Conservation (phyloP, 1,140 invertebrate species). For the Eulimnadia texana region DNA sequence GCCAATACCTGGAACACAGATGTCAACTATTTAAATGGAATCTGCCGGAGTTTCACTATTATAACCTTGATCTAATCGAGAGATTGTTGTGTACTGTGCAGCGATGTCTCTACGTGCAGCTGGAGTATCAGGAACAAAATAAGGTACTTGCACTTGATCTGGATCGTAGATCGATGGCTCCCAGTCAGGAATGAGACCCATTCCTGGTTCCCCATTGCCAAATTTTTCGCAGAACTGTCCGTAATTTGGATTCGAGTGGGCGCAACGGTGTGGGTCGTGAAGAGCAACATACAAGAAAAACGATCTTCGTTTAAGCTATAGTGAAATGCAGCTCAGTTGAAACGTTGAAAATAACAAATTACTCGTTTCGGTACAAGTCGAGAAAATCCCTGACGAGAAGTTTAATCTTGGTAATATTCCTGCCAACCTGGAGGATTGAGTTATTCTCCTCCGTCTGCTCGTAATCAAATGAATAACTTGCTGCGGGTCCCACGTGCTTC, state of each 20-base stretch:
- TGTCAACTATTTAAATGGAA: too few relatives aligned
- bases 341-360: too few relatives aligned
- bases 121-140: constrained; percentile 68
- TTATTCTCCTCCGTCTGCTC: constrained; percentile 78
- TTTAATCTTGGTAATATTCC: constrained; percentile 82
- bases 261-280: constrained; percentile 86
- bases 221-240: constrained; percentile 83
- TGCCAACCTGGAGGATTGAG: constrained; percentile 72
- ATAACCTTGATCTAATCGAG: constrained; percentile 83
- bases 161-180: constrained; percentile 68
- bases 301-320: constrained; percentile 33
- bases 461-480: constrained; percentile 68
- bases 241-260: constrained; percentile 65
- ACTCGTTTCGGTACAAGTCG: constrained; percentile 9
- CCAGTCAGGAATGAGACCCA: constrained; percentile 79
- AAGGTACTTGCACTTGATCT: constrained; percentile 63
- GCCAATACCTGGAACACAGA: too few relatives aligned
- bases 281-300: constrained; percentile 82
- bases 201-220: constrained; percentile 63
- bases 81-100: constrained; percentile 80
- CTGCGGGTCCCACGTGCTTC: constrained; percentile 71
- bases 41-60: too few relatives aligned
- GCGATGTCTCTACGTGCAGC: constrained; percentile 63
- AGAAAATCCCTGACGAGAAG: constrained; percentile 61
- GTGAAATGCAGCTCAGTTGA: too few relatives aligned